Conservation (phyloP, 2,888 invertebrate species). For the Sepioteuthis lessoniana region DNA sequence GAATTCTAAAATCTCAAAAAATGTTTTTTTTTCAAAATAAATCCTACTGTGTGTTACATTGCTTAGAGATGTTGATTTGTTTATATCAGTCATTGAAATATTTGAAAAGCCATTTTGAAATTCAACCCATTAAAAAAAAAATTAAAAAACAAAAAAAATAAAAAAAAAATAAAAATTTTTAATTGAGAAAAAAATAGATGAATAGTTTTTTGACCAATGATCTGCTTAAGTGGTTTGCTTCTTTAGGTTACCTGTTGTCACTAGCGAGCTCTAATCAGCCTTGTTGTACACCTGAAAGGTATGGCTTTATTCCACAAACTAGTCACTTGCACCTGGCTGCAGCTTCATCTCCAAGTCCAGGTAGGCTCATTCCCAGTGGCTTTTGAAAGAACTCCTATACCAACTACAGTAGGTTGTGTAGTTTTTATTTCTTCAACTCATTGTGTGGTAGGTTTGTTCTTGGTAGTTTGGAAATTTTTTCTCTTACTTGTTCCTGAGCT, state of each 20-base stretch:
- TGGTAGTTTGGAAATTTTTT: not conserved
- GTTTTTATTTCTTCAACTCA: not conserved
- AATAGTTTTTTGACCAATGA: not conserved
- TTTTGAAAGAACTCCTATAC: not conserved
- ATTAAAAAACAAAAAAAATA: not conserved
- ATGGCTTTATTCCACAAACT: not conserved
- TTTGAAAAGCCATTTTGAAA: slow-evolving; percentile 4
- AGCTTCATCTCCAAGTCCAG: not conserved
- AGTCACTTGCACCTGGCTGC: not conserved
- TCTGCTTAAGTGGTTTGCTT: slow-evolving; percentile 8
- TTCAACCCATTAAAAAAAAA: not conserved
- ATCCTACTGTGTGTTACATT: not conserved
- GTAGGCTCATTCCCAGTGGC: not conserved
- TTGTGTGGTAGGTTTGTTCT: not conserved
- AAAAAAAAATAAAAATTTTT: not conserved
- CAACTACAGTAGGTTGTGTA: slow-evolving; percentile 33
- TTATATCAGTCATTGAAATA: not conserved
- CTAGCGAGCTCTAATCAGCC: not conserved
- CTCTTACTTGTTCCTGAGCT: not conserved
- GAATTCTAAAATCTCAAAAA: not conserved
- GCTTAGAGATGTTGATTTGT: not conserved
- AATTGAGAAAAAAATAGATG: no score
- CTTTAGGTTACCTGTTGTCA: not conserved
- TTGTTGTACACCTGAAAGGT: no score
- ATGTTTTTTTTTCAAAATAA: not conserved